Evolutionary conservation across 2,888 invertebrate genomes (phyloP), one percentile per base, ranked within the genome.

Genomic region (Dyspetes luteomarginatus): DNA sequence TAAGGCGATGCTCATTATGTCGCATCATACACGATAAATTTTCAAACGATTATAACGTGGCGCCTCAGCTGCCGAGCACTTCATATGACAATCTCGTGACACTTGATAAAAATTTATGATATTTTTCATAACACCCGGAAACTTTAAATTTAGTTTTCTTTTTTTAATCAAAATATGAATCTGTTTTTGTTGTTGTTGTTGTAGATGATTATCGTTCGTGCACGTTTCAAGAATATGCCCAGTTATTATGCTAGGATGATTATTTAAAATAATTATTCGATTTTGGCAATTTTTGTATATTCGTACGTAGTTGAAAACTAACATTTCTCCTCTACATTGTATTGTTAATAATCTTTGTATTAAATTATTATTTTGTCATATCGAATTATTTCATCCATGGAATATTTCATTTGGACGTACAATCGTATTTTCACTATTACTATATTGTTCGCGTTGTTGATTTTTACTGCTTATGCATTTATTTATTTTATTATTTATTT

Each of bases 401-500:
- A n/a, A n/a, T n/a, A n/a, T n/a, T n/a, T n/a, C n/a, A n/a, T n/a
- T n/a, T n/a, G n/a, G n/a, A n/a, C n/a, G n/a, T n/a, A n/a, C n/a
- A n/a, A 48, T 17, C 5, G 17, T 17, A 12, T 48, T 45, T 4
- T 17, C 48, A n/a, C n/a, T 48, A 17, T 5, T 48, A n/a, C n/a
- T 48, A 17, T 5, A 15, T 48, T 48, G 12, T n/a, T 17, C 4
- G 3, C 12, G 2, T 17, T 48, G 5, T 9, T 48, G 5, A n/a
- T 48, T 48, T n/a, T 1, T 90, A 93, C 12, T 2, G 9, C 36
- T 7, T 9, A 36, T 36, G n/a, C 36, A 12, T 36, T 36, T 2
- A 36, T 7, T 36, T 36, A 36, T 36, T 36, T 36, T 36, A 12
- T 36, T 0, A 12, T 36, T 12, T 36, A 12, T 36, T 3, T 36